These are phyloP conservation scores for Ellobius talpinus DNA, from an alignment of 2,113 vertebrate species.

Conservation along the genomic window DNA sequence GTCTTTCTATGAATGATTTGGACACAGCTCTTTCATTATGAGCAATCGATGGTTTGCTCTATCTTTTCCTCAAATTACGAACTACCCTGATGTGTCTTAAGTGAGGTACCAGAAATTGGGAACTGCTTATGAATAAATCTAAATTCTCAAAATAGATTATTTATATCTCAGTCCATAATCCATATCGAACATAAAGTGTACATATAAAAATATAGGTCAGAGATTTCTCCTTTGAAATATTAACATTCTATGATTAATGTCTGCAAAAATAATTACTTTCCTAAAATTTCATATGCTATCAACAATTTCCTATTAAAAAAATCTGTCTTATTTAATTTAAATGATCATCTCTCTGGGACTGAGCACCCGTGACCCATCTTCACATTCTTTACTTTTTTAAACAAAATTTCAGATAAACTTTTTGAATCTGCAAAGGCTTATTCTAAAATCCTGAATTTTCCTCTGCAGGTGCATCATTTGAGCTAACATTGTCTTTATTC, in stretches of 20 bases:
- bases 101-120: neutral
- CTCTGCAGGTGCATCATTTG: neutral
- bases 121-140: neutral
- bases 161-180: neutral
- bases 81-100: neutral
- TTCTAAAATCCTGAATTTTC: neutral
- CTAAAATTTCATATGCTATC: neutral
- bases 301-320: neutral
- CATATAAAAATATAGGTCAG: neutral
- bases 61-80: neutral
- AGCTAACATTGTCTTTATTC: conserved; percentile 8
- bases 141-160: neutral
- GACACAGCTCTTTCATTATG: neutral
- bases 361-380: neutral
- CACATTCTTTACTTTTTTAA: neutral
- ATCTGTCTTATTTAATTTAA: neutral
- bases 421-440: neutral
- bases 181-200: neutral
- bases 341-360: neutral
- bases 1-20: neutral
- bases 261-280: neutral
- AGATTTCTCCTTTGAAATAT: neutral
- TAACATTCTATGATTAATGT: neutral
- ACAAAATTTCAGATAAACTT: neutral
- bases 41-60: neutral